A percentile compares a stretch with the other conserved stretches of the same genome.
phyloP scores from a whole-genome alignment of 2,888 invertebrate species.

The Cryptocephalus primarius region DNA sequence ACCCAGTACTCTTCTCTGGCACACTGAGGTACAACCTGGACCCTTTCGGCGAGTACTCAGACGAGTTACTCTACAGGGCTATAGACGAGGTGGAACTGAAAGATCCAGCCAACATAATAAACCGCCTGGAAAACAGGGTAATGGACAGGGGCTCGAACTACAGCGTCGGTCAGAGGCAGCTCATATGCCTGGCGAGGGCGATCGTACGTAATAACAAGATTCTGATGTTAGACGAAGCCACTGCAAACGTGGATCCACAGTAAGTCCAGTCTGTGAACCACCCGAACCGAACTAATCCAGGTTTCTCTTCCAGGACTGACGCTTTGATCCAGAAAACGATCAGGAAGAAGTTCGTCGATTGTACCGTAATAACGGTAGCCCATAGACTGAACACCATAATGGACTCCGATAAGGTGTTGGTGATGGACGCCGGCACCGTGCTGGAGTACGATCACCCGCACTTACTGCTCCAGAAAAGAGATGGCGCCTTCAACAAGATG shows the following conservation, averaged over 20 bases:
- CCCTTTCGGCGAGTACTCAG: constrained; percentile 60
- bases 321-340: constrained; percentile 77
- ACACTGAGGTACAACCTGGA: constrained; percentile 59
- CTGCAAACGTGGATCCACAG: constrained; percentile 85
- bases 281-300: background rate
- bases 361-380: constrained; percentile 84
- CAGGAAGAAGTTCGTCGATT: constrained; percentile 63
- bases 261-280: constrained; percentile 30
- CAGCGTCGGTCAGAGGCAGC: constrained; percentile 82
- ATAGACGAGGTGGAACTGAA: constrained; percentile 68
- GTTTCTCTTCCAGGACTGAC: constrained; percentile 47
- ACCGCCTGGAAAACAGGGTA: constrained; percentile 55
- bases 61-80: constrained; percentile 57
- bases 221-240: constrained; percentile 83
- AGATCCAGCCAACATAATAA: constrained; percentile 47
- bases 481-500: constrained; percentile 50
- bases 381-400: constrained; percentile 87
- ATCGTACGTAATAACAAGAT: constrained; percentile 74
- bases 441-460: constrained; percentile 70
- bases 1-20: constrained; percentile 49
- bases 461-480: constrained; percentile 46
- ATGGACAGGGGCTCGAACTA: constrained; percentile 71
- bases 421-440: constrained; percentile 73
- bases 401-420: constrained; percentile 81
- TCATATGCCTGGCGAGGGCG: constrained; percentile 82